Conservation (phyloP, 1,140 invertebrate species). For the Drosophila sp. region DNA sequence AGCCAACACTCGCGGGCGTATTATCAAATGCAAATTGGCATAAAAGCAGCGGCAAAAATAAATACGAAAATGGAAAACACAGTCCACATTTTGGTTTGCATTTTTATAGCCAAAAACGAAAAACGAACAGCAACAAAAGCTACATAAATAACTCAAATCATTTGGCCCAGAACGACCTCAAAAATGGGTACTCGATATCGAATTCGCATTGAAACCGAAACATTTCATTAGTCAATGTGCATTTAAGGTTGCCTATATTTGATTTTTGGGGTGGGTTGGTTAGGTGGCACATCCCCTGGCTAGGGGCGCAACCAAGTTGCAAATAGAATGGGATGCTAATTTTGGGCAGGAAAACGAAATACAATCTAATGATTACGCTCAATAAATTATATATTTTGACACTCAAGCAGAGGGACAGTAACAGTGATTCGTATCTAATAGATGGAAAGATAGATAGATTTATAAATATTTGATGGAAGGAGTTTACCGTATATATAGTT, state of each 20-base stretch:
- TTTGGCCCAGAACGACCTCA: constrained; percentile 81
- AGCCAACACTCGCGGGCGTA: constrained; percentile 70
- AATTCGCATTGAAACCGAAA: constrained; percentile 28
- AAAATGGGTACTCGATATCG: constrained; percentile 27
- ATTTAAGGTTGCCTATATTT: constrained; percentile 37
- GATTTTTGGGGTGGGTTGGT: constrained; percentile 11
- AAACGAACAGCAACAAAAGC: constrained; percentile 47
- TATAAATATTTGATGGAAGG: constrained; percentile 1
- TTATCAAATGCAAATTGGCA: constrained; percentile 74
- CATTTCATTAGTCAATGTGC: constrained; percentile 73
- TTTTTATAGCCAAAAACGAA: constrained; percentile 50
- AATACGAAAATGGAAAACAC: constrained; percentile 28
- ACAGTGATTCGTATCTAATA: constrained; percentile 17
- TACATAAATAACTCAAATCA: constrained; percentile 76
- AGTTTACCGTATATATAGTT: too few relatives aligned
- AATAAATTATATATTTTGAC: constrained; percentile 77
- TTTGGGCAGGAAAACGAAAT: constrained; percentile 37
- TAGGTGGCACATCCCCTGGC: not conserved
- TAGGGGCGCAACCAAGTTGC: constrained; percentile 20
- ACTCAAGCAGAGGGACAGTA: constrained; percentile 28
- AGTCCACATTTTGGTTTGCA: constrained; percentile 50
- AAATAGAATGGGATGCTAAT: constrained; percentile 76
- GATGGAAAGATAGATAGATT: constrained; percentile 1
- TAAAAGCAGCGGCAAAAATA: constrained; percentile 36
- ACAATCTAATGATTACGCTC: constrained; percentile 45